Percentiles rank a stretch among this genome's conserved stretches.
phyloP scores from a whole-genome alignment of 2,113 vertebrate genomes.

The Poeciliopsis prolifica region DNA sequence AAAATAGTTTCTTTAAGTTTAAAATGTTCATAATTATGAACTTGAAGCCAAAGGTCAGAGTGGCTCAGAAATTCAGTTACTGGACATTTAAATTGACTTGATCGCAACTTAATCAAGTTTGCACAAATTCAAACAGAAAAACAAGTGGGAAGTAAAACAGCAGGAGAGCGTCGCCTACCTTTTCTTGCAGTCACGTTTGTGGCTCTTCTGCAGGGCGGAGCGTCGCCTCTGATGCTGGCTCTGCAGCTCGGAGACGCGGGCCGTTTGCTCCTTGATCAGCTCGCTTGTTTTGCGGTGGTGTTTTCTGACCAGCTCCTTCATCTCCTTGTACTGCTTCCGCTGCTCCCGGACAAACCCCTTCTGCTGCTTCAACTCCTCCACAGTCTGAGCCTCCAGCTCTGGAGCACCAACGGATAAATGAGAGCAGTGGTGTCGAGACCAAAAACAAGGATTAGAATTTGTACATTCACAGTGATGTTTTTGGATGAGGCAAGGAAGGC shows the following conservation, averaged over 20 bases:
- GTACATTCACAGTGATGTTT: too few species aligned
- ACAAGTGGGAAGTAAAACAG: background rate
- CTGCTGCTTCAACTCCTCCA: constrained; percentile 95
- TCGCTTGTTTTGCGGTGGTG: constrained; percentile 96
- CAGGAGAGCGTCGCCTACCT: constrained; percentile 81
- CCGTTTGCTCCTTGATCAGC: constrained; percentile 94
- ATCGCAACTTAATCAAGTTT: background rate
- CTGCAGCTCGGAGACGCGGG: constrained; percentile 89
- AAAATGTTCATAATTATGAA: background rate
- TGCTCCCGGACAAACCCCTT: constrained; percentile 94
- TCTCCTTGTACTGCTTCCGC: constrained; percentile 97
- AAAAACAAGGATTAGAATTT: too few species aligned
- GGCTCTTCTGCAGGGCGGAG: constrained; percentile 86
- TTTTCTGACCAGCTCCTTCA: constrained; percentile 95
- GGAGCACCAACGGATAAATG: background rate
- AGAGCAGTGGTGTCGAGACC: background rate
- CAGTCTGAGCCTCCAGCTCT: constrained; percentile 93
- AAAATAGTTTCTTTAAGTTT: background rate
- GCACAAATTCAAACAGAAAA: background rate
- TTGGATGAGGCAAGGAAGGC: background rate
- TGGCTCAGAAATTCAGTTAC: background rate
- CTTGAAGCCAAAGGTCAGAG: background rate
- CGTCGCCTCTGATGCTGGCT: constrained; percentile 88
- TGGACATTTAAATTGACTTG: background rate
- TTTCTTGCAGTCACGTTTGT: constrained; percentile 94